Evolutionary conservation across 2,113 vertebrate genomes (phyloP).

Genomic region (Benitochromis conjunctus): DNA sequence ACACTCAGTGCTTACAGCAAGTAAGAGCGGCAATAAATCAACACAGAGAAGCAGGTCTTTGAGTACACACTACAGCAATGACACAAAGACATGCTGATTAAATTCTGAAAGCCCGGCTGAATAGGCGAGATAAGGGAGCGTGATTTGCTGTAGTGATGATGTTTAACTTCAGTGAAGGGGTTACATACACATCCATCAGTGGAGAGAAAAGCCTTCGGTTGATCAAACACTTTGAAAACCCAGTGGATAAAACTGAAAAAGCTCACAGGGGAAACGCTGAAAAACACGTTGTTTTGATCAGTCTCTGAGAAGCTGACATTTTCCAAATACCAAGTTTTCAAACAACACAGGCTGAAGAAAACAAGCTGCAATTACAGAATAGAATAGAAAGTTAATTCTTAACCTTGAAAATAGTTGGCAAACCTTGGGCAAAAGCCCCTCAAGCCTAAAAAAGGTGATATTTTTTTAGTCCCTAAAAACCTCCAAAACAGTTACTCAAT

Average conservation of each 20-base stretch:
- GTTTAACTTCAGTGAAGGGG: conserved; percentile 34
- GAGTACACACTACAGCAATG: conserved; percentile 18
- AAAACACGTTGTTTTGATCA: neutral
- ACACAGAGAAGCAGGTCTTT: conserved; percentile 16
- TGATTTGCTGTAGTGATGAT: conserved; percentile 41
- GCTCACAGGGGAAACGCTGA: neutral
- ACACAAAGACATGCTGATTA: conserved; percentile 34
- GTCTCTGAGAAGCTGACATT: conserved; percentile 17
- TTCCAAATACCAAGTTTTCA: conserved; percentile 14
- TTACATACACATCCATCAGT: neutral
- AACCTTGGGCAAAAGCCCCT: neutral
- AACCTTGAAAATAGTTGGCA: neutral
- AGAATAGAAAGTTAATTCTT: neutral
- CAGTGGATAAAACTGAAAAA: neutral
- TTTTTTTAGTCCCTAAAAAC: neutral
- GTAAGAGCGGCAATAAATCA: neutral
- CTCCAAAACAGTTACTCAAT: neutral
- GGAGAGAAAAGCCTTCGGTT: neutral
- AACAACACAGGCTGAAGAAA: neutral
- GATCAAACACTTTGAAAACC: conserved; percentile 27
- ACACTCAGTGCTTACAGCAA: neutral
- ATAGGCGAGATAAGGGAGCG: conserved; percentile 38
- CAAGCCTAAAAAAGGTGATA: neutral
- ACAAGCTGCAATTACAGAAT: neutral
- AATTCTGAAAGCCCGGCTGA: conserved; percentile 45